Evolutionary conservation across 2,797 vertebrate genomes (phyloP).

Genomic region (Sebastes reedi): DNA sequence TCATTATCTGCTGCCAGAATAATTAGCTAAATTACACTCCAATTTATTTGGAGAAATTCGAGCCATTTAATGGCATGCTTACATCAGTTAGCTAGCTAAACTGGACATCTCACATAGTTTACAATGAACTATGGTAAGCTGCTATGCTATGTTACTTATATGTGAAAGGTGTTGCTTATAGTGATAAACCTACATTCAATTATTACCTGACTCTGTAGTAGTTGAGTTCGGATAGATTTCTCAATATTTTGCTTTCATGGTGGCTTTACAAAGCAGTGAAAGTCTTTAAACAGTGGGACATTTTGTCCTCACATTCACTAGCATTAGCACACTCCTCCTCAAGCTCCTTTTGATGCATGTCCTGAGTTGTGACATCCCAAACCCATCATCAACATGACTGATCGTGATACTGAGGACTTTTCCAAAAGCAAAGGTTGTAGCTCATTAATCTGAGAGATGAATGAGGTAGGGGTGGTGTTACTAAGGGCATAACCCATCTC

Average conservation of each 20-base stretch:
- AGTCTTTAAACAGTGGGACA: neutral
- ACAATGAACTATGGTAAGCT: neutral
- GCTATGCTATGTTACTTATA: neutral
- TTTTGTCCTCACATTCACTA: conserved; percentile 10
- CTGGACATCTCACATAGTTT: neutral
- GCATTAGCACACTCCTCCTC: neutral
- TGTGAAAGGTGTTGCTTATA: neutral
- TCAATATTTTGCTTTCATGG: neutral
- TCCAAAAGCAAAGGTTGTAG: conserved; percentile 5
- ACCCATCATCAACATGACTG: conserved; percentile 14
- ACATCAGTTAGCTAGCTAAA: neutral
- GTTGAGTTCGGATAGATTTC: neutral
- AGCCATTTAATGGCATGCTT: neutral
- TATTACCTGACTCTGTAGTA: neutral
- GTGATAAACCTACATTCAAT: neutral
- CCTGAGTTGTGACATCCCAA: conserved; percentile 3
- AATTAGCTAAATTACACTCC: neutral
- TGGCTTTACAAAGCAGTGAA: neutral
- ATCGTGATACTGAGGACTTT: neutral
- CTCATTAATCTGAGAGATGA: conserved; percentile 20
- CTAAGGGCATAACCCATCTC: neutral
- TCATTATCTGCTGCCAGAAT: too few species aligned
- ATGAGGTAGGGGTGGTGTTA: neutral
- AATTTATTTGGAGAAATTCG: neutral
- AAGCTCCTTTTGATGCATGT: neutral